These are phyloP conservation scores for Pseudois nayaur DNA, from an alignment of 2,113 vertebrate species.

Conservation along the genomic window DNA sequence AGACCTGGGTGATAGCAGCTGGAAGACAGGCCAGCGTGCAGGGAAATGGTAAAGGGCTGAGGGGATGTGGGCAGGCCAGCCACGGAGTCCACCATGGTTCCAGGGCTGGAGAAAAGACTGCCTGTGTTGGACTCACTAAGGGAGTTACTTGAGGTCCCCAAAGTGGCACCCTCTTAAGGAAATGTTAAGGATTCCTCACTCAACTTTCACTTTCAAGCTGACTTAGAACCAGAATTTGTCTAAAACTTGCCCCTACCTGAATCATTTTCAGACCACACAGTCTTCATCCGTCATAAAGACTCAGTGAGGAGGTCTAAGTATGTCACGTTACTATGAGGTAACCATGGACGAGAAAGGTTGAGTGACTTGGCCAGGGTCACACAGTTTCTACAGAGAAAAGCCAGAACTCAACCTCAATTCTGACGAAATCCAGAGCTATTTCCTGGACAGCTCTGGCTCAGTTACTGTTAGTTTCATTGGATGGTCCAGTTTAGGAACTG, in stretches of 20 bases:
- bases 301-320: background rate
- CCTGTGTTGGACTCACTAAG: background rate
- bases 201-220: background rate
- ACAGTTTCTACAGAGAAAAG: background rate
- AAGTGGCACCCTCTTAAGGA: background rate
- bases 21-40: background rate
- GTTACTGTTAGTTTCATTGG: background rate
- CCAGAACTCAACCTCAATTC: background rate
- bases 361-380: background rate
- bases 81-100: background rate
- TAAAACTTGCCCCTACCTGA: background rate
- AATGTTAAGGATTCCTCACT: background rate
- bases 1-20: background rate
- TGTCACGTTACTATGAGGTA: background rate
- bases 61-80: background rate
- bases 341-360: background rate
- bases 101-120: background rate
- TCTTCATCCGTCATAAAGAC: slow-evolving; percentile 5
- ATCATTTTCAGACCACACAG: background rate
- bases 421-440: slow-evolving; percentile 38
- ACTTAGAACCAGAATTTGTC: background rate
- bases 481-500: background rate
- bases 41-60: background rate
- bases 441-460: background rate
- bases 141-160: background rate